These are phyloP conservation scores for Brachionus asplanchnoidis DNA, from an alignment of 1,140 invertebrate genomes.

Conservation along the genomic window DNA sequence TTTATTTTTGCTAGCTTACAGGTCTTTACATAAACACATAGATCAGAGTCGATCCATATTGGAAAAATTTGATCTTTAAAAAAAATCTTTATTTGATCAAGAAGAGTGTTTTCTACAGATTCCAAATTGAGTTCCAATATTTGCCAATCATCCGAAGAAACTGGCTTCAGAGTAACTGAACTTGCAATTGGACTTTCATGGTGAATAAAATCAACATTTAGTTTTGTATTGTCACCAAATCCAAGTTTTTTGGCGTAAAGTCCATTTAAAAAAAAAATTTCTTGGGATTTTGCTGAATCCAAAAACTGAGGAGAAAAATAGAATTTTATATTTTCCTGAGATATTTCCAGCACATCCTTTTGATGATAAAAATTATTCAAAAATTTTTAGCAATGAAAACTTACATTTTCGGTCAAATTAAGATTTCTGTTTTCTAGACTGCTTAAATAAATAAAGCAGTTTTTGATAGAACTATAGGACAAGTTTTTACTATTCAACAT, in stretches of 20 bases:
- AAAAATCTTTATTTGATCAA: constrained; percentile 26
- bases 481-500: background rate
- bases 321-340: background rate
- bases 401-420: constrained; percentile 11
- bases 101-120: background rate
- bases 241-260: background rate
- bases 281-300: background rate
- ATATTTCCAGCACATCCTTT: background rate
- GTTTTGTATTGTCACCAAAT: background rate
- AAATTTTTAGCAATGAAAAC: background rate
- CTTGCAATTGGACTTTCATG: background rate
- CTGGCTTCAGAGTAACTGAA: constrained; percentile 4
- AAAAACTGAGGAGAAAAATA: background rate
- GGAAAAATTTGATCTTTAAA: constrained; percentile 23
- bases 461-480: background rate
- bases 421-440: background rate
- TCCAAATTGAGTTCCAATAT: constrained; percentile 31
- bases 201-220: background rate
- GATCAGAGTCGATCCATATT: background rate
- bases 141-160: background rate
- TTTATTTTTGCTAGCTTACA: background rate
- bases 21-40: constrained; percentile 15
- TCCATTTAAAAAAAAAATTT: background rate
- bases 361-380: background rate
- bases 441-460: constrained; percentile 3